Conservation (phyloP, 2,113 vertebrate species). For the Zapus hudsonius region DNA sequence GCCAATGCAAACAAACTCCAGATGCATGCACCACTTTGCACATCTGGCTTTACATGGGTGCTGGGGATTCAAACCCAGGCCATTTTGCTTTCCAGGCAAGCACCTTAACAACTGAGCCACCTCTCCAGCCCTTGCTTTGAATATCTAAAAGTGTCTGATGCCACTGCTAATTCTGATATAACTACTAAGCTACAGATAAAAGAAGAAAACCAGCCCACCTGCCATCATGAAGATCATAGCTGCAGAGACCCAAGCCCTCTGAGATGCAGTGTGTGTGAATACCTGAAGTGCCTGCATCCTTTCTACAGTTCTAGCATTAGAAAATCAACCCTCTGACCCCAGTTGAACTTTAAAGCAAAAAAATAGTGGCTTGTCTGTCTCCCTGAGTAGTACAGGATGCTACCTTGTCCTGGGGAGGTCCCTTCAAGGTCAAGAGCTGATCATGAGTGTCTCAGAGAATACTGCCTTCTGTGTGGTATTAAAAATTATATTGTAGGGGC, state of each 20-base stretch:
- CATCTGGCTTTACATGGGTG: no score
- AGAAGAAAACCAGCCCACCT: neutral
- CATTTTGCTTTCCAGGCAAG: no score
- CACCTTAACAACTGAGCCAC: no score
- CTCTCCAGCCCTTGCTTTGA: no score
- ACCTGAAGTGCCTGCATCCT: neutral
- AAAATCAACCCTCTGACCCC: neutral
- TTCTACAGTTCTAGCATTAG: neutral
- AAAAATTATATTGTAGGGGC: neutral
- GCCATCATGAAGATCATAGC: neutral
- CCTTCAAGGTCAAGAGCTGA: neutral
- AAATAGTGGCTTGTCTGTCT: neutral
- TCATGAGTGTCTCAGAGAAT: neutral
- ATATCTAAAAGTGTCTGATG: neutral
- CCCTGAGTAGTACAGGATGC: neutral
- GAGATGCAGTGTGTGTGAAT: neutral
- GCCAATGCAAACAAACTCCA: no score
- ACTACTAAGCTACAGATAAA: conserved; percentile 10
- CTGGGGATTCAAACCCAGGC: no score
- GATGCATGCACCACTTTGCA: no score
- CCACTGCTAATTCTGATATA: neutral
- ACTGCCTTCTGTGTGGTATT: neutral
- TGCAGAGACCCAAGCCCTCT: neutral
- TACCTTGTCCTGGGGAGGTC: neutral
- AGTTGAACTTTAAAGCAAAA: conserved; percentile 25